Conservation (phyloP, 2,113 vertebrate genomes). For the Carassius gibelio region DNA sequence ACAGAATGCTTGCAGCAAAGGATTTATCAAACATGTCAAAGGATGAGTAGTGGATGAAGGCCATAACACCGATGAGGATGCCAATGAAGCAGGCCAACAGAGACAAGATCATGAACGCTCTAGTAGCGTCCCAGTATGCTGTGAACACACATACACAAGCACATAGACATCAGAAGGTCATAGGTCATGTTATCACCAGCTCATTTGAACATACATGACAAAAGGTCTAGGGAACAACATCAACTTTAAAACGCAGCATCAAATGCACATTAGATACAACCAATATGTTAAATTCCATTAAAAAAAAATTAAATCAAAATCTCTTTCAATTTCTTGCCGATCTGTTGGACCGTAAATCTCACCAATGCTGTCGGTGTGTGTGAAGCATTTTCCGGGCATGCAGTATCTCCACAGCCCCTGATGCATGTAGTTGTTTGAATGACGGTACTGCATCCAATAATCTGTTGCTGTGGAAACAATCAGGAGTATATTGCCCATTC, state of each 20-base stretch:
- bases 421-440: constrained; percentile 75
- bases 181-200: constrained; percentile 13
- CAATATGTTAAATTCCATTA: neutral
- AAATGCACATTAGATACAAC: neutral
- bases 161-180: constrained; percentile 51
- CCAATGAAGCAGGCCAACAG: constrained; percentile 74
- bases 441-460: constrained; percentile 78
- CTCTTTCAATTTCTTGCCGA: neutral
- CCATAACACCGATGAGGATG: constrained; percentile 73
- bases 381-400: constrained; percentile 72
- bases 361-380: constrained; percentile 71
- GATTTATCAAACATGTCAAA: constrained; percentile 75
- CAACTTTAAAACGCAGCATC: neutral
- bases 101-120: constrained; percentile 75
- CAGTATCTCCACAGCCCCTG: constrained; percentile 76
- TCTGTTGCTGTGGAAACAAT: constrained; percentile 82
- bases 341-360: constrained; percentile 25
- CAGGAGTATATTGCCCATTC: constrained; percentile 77
- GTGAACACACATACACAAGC: constrained; percentile 36
- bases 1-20: constrained; percentile 76
- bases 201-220: too few species aligned
- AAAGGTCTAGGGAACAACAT: neutral
- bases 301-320: too few species aligned
- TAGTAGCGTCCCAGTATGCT: constrained; percentile 73
- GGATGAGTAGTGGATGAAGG: constrained; percentile 74